These are phyloP conservation scores for Mesochorus sp. DNA, from an alignment of 2,888 invertebrate species.

Conservation along the genomic window DNA sequence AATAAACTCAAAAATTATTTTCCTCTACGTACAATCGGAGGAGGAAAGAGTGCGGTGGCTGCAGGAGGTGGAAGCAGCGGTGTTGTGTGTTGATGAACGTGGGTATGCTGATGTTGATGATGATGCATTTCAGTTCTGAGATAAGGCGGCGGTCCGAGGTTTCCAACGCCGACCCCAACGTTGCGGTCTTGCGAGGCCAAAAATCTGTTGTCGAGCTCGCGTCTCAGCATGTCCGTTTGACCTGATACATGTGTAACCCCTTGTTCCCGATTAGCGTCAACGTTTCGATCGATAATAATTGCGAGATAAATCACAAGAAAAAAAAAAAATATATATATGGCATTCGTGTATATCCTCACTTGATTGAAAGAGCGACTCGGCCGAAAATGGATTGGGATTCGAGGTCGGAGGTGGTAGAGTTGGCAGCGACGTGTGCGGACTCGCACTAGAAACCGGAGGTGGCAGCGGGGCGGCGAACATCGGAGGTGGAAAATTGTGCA, in stretches of 20 bases:
- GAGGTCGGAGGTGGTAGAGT: conserved; percentile 82
- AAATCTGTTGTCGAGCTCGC: conserved; percentile 95
- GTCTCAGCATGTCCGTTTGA: conserved; percentile 92
- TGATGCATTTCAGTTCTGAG: conserved; percentile 95
- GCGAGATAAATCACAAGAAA: not conserved
- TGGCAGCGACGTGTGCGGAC: conserved; percentile 79
- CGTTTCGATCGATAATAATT: not conserved
- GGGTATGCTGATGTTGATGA: conserved; percentile 96
- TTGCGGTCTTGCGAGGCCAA: conserved; percentile 91
- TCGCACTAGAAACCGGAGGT: conserved; percentile 81
- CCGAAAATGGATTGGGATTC: conserved; percentile 93
- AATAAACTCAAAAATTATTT: not conserved
- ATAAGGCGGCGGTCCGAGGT: conserved; percentile 84
- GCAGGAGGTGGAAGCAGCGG: conserved; percentile 86
- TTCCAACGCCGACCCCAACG: conserved; percentile 79
- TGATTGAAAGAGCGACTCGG: conserved; percentile 93
- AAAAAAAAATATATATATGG: conserved; percentile 29
- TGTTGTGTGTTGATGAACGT: conserved; percentile 93
- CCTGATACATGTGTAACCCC: conserved; percentile 83
- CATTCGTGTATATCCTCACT: conserved; percentile 88
- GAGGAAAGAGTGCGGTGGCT: conserved; percentile 84
- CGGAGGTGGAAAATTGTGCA: conserved; percentile 85
- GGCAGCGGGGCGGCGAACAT: conserved; percentile 88
- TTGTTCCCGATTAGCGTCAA: conserved; percentile 66
- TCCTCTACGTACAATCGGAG: conserved; percentile 85